Evolutionary conservation across 2,888 invertebrate genomes (phyloP).

Genomic region (Blomia tropicalis): DNA sequence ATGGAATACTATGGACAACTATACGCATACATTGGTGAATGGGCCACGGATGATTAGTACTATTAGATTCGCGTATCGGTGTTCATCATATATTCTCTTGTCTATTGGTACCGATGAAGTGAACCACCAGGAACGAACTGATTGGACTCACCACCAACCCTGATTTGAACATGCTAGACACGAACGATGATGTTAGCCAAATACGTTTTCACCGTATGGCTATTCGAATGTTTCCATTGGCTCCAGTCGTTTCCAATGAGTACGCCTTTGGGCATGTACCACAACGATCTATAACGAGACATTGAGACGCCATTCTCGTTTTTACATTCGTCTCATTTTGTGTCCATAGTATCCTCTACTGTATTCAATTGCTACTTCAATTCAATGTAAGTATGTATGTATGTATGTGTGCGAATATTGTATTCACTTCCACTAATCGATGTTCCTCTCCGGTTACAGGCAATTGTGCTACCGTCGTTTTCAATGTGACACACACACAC

Average conservation of each 20-base stretch:
- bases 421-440: too few relatives aligned
- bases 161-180: too few relatives aligned
- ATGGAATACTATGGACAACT: background rate
- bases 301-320: background rate
- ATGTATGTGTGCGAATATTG: too few relatives aligned
- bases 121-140: slow-evolving; percentile 10
- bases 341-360: too few relatives aligned
- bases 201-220: too few relatives aligned
- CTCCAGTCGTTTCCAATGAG: background rate
- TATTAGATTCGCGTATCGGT: background rate
- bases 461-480: background rate
- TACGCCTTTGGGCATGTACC: slow-evolving; percentile 8
- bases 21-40: too few relatives aligned
- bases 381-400: too few relatives aligned
- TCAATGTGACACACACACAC: too few relatives aligned
- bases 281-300: background rate
- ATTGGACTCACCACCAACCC: slow-evolving; percentile 7
- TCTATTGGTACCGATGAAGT: background rate
- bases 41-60: too few relatives aligned
- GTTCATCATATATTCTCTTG: background rate
- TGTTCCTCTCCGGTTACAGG: background rate
- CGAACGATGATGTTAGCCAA: too few relatives aligned
- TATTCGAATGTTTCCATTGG: background rate
- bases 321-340: too few relatives aligned
- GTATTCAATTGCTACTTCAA: too few relatives aligned